Percentiles rank a stretch among this genome's conserved stretches.
phyloP scores from a whole-genome alignment of 35 echinoderm and acorn worm species.

The Strongylocentrotus purpuratus region DNA sequence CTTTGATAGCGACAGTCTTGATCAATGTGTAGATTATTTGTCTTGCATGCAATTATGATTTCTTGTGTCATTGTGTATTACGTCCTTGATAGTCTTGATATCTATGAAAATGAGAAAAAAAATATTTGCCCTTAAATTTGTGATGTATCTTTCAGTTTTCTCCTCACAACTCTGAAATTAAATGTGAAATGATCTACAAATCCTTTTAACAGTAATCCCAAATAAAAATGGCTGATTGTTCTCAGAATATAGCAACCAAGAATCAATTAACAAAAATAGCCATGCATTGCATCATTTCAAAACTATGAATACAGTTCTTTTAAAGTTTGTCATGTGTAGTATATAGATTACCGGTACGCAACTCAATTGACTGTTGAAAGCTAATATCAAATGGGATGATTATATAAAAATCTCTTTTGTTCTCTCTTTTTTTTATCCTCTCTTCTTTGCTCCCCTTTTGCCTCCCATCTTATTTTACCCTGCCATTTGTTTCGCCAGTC shows the following conservation, averaged over 20 bases:
- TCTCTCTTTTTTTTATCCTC: not conserved
- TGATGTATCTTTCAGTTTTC: not conserved
- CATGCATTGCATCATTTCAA: too few species aligned
- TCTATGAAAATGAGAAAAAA: not conserved
- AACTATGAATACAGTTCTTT: not conserved
- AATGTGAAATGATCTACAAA: too few species aligned
- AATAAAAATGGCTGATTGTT: too few species aligned
- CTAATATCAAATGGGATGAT: not conserved
- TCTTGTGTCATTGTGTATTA: not conserved
- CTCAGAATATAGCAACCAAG: too few species aligned
- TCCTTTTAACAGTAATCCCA: too few species aligned
- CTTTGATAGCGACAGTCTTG: not conserved
- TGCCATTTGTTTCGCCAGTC: slow-evolving; percentile 43
- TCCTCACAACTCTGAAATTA: not conserved
- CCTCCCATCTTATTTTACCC: not conserved
- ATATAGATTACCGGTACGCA: not conserved
- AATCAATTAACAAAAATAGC: too few species aligned
- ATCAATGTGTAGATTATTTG: not conserved
- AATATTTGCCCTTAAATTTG: not conserved
- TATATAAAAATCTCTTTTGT: not conserved
- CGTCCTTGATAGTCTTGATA: not conserved
- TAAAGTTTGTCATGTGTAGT: not conserved
- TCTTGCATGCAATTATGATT: not conserved
- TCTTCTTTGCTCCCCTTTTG: not conserved
- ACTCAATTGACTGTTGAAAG: not conserved